These are phyloP conservation scores for Saturnia japonica DNA, from an alignment of 2,888 invertebrate genomes.

Conservation along the genomic window DNA sequence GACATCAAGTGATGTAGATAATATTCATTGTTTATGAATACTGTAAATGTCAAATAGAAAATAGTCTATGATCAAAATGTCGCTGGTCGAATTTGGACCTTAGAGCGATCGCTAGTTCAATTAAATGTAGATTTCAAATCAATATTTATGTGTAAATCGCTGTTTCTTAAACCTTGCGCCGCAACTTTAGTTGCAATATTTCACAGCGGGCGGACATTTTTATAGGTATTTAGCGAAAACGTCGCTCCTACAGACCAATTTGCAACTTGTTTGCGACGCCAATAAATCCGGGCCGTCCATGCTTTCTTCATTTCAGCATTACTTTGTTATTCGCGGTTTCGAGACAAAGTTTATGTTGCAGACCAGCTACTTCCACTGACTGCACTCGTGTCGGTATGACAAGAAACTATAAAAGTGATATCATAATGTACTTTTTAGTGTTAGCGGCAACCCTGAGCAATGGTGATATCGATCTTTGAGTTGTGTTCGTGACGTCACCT, in stretches of 20 bases:
- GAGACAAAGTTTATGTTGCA: not conserved
- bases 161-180: conserved; percentile 34
- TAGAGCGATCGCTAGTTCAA: no score
- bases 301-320: conserved; percentile 41
- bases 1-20: no score
- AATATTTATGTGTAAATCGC: conserved; percentile 23
- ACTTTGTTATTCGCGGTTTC: conserved; percentile 35
- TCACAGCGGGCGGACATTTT: conserved; percentile 77
- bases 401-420: not conserved
- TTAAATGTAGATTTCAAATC: not conserved
- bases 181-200: conserved; percentile 71
- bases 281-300: conserved; percentile 59
- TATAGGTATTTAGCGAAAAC: conserved; percentile 82
- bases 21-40: no score
- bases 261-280: conserved; percentile 78
- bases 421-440: not conserved
- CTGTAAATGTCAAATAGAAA: no score
- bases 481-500: no score
- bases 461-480: not conserved
- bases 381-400: not conserved
- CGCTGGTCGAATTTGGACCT: no score
- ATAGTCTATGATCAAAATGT: no score
- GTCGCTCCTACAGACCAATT: conserved; percentile 78
- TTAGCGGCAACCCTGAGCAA: not conserved
- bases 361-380: not conserved